Percentiles rank a stretch among this genome's conserved stretches.
Conservation (phyloP, 2,888 invertebrate genomes). For the Rapana venosa region DNA sequence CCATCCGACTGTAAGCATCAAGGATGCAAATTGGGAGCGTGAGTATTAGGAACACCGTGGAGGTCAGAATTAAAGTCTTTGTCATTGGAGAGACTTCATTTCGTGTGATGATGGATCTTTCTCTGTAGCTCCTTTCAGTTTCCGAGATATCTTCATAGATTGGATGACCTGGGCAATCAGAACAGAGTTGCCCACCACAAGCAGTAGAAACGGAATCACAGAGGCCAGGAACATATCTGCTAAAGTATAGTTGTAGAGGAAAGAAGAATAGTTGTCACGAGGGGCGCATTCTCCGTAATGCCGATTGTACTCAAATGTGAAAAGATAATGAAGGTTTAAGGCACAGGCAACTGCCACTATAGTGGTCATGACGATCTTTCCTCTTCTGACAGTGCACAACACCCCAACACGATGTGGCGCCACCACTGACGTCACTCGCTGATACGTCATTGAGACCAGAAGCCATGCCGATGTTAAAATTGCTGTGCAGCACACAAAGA, state of each 20-base stretch:
- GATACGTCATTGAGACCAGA: slow-evolving; percentile 10
- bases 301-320: background rate
- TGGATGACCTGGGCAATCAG: background rate
- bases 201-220: background rate
- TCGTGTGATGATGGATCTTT: background rate
- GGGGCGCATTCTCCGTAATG: background rate
- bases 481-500: background rate
- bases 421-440: slow-evolving; percentile 12
- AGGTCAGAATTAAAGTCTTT: background rate
- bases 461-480: background rate
- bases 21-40: background rate
- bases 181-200: background rate
- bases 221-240: background rate
- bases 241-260: background rate
- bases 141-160: background rate
- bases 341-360: background rate
- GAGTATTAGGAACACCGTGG: background rate
- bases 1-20: background rate
- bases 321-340: background rate
- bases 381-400: background rate
- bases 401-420: background rate
- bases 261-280: background rate
- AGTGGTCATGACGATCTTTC: background rate
- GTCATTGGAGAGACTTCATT: background rate
- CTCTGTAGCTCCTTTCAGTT: background rate